Evolutionary conservation across 1,140 invertebrate species (phyloP), one percentile per base, ranked within the genome.

Genomic region (Phortica variegata): DNA sequence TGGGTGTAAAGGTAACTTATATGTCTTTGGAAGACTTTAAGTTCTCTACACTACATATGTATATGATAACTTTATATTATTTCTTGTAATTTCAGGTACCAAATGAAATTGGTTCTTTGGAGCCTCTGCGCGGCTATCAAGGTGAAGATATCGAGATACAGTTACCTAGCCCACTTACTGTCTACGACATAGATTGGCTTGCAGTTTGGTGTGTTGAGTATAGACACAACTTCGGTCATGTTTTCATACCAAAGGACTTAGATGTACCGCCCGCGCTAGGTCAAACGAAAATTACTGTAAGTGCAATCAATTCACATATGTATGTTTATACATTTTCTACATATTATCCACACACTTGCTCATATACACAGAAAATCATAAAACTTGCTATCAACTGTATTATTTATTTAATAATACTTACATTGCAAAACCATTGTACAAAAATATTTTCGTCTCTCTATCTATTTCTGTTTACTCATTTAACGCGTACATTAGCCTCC

Each of bases 171-270:
- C 87, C 88, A 52, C 71, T 93, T 53, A 94, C 91, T 0, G 88
- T 93, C 4, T 90, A 92, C 72, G 90, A 95, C 72, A 91, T 96
- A 42, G 89, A 95, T 69, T 95, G 91, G 90, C 78, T 95, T n/a
- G 82, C 88, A 0, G 85, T 95, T 0, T 96, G 90, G 90, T 92
- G 90, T 68, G 85, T 91, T 7, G 80, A 87, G 70, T 91, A 89
- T 71, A 79, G 85, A 21, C 89, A 94, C 58, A 95, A 95, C 78
- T 95, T 94, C 61, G 93, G 93, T 0, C 89, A 94, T 56, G 91
- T 95, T 2, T 80, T 85, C 52, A 91, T 96, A 45, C 92, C 93
- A 0, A 87, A 90, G 68, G 88, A 91, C 60, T 73, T 95, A 47
- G 90, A 94, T 60, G 90, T 96, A 2, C 93, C 93, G 0, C 92